Evolutionary conservation across 2,888 invertebrate species (phyloP).

Genomic region (Dasysyrphus albostriatus): DNA sequence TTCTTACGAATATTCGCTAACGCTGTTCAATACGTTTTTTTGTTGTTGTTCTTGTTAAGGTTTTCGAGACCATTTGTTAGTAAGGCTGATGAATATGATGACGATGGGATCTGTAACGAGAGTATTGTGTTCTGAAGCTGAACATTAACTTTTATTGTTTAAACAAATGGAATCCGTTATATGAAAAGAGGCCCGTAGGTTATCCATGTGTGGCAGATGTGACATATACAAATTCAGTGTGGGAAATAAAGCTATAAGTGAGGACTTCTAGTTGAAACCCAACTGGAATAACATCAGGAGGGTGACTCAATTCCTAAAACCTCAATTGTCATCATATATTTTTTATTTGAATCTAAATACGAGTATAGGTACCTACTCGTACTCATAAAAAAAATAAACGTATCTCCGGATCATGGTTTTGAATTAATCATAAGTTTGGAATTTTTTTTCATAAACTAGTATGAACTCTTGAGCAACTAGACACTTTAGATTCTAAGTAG

Average conservation of each 20-base stretch:
- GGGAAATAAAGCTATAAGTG: constrained; percentile 28
- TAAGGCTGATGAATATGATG: constrained; percentile 8
- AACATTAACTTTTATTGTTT: constrained; percentile 72
- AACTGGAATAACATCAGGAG: not conserved
- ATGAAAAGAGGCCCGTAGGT: constrained; percentile 35
- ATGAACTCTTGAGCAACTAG: too few relatives aligned
- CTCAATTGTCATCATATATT: not conserved
- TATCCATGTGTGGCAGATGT: constrained; percentile 54
- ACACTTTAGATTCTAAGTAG: not conserved
- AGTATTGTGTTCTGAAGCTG: constrained; percentile 21
- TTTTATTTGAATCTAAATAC: not conserved
- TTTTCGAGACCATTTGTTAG: constrained; percentile 40
- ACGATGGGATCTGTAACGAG: constrained; percentile 10
- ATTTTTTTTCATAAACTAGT: too few relatives aligned
- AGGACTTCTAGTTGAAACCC: not conserved
- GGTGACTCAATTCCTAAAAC: not conserved
- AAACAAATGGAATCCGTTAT: constrained; percentile 41
- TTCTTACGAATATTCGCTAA: constrained; percentile 53
- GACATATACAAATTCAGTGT: constrained; percentile 10
- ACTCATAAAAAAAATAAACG: not conserved
- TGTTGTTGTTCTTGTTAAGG: not conserved
- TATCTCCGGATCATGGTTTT: not conserved
- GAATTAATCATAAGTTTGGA: not conserved
- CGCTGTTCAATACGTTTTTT: constrained; percentile 38
- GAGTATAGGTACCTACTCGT: not conserved